These are phyloP conservation scores for Himalopsyche phryganea DNA, from an alignment of 1,140 invertebrate genomes.

Conservation along the genomic window DNA sequence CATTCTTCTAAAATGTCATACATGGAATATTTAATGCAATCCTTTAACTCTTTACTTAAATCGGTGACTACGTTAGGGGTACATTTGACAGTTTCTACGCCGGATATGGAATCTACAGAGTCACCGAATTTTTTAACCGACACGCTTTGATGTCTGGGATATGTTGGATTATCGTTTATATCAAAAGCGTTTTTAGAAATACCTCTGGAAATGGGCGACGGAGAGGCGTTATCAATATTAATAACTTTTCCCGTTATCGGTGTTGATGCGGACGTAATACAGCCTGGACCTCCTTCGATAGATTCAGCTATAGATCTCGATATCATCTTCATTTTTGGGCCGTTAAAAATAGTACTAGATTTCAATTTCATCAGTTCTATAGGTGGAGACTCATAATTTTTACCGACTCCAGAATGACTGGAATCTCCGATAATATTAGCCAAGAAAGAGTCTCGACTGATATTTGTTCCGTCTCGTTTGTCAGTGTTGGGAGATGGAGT, in stretches of 20 bases:
- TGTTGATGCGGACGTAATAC: conserved; percentile 18
- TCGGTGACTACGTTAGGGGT: conserved; percentile 36
- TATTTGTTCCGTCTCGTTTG: conserved; percentile 5
- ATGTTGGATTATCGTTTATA: conserved; percentile 11
- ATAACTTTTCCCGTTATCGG: conserved; percentile 15
- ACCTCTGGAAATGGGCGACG: conserved; percentile 36
- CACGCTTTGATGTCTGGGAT: neutral
- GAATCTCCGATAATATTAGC: conserved; percentile 20
- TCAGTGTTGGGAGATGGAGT: neutral
- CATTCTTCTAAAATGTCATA: conserved; percentile 47
- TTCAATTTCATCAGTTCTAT: neutral
- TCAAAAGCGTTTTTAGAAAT: conserved; percentile 6
- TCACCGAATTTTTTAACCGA: conserved; percentile 15
- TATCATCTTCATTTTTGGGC: neutral
- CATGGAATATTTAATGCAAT: conserved; percentile 44
- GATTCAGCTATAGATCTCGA: neutral
- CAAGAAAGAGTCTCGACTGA: conserved; percentile 25
- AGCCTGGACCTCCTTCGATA: conserved; percentile 2
- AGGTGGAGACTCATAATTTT: neutral
- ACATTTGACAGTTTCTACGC: conserved; percentile 21
- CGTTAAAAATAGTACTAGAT: neutral
- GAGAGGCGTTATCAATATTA: conserved; percentile 33
- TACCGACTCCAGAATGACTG: neutral
- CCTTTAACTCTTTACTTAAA: conserved; percentile 45
- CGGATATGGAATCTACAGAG: conserved; percentile 18